Percentiles rank a stretch among this genome's conserved stretches.
Evolutionary conservation across 2,888 invertebrate species (phyloP).

Genomic region (Metopia argyrocephala): DNA sequence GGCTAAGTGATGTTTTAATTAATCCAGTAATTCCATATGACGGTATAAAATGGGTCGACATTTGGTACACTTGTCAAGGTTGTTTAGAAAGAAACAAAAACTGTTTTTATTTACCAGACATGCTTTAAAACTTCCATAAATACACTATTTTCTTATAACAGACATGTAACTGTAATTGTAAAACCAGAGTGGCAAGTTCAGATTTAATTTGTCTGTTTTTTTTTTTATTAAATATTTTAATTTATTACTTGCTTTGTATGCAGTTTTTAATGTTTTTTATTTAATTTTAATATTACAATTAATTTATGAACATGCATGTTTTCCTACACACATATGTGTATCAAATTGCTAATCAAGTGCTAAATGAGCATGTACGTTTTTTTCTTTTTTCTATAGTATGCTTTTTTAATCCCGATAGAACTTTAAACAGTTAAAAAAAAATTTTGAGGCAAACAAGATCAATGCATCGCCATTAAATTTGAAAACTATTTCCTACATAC

Average conservation of each 20-base stretch:
- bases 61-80: constrained; percentile 30
- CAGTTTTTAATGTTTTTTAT: neutral
- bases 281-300: constrained; percentile 3
- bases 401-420: too few species aligned
- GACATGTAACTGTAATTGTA: too few species aligned
- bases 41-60: constrained; percentile 39
- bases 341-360: neutral
- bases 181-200: constrained; percentile 45
- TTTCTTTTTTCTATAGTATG: neutral
- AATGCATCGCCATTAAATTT: too few species aligned
- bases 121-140: neutral
- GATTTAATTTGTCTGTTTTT: neutral
- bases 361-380: neutral
- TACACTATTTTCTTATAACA: neutral
- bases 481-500: too few species aligned
- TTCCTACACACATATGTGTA: neutral
- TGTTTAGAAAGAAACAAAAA: neutral
- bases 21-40: constrained; percentile 18
- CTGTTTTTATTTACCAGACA: neutral
- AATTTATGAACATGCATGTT: constrained; percentile 8
- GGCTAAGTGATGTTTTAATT: constrained; percentile 14
- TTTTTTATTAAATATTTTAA: neutral
- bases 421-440: too few species aligned
- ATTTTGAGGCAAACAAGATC: too few species aligned
- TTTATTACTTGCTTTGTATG: neutral